Percentiles rank a stretch among this genome's conserved stretches.
Conservation (phyloP, 53 echinoderm and acorn worm genomes). For the Astropecten irregularis region DNA sequence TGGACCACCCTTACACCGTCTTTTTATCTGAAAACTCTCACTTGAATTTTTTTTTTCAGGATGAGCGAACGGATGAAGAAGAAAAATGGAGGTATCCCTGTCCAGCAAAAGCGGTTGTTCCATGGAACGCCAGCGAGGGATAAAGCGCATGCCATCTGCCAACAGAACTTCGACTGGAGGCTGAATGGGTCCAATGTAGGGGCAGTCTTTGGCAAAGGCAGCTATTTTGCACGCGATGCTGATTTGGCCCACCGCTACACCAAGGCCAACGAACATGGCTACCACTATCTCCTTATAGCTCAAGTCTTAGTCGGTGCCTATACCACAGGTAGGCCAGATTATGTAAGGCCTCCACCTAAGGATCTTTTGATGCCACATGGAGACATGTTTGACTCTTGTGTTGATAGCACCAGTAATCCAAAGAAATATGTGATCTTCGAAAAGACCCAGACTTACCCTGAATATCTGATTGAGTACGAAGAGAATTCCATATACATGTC, state of each 20-base stretch:
- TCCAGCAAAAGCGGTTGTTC: constrained; percentile 34
- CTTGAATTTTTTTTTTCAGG: not conserved
- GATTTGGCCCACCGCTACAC: constrained; percentile 32
- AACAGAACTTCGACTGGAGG: constrained; percentile 63
- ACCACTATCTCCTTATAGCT: constrained; percentile 38
- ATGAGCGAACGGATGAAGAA: constrained; percentile 41
- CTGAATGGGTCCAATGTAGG: constrained; percentile 55
- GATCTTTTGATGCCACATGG: not conserved
- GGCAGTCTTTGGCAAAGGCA: constrained; percentile 45
- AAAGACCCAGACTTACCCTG: constrained; percentile 52
- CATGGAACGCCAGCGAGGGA: constrained; percentile 41
- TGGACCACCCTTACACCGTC: not conserved
- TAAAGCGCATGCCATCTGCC: constrained; percentile 36
- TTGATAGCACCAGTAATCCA: constrained; percentile 18
- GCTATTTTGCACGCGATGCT: constrained; percentile 59
- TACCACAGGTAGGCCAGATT: not conserved
- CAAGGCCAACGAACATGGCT: not conserved
- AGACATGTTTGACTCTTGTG: constrained; percentile 59
- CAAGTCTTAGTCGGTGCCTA: constrained; percentile 52
- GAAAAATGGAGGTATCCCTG: not conserved
- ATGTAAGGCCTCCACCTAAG: constrained; percentile 37
- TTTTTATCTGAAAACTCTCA: not conserved
- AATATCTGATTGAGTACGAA: constrained; percentile 49
- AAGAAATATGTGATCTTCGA: constrained; percentile 64
- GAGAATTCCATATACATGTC: not conserved